A percentile compares a stretch with the other conserved stretches of the same genome.
Evolutionary conservation across 2,797 vertebrate genomes (phyloP).

Genomic region (Ptychadena robeensis): DNA sequence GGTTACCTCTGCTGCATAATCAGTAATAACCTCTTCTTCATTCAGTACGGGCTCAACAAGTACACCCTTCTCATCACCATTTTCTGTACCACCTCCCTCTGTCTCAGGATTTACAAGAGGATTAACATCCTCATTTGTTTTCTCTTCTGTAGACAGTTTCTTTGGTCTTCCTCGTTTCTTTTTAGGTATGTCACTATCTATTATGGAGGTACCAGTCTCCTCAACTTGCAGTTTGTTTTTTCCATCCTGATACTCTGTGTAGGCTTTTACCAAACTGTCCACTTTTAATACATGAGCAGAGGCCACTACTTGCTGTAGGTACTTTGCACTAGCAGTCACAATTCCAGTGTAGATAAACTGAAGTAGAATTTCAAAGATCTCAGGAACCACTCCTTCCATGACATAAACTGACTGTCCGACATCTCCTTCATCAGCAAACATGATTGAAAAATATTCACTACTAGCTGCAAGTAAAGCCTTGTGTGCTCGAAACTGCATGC

Average conservation of each 20-base stretch:
- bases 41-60: constrained; percentile 62
- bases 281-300: constrained; percentile 87
- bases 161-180: constrained; percentile 85
- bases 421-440: constrained; percentile 86
- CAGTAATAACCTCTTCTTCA: constrained; percentile 60
- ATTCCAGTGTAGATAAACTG: constrained; percentile 94
- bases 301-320: constrained; percentile 82
- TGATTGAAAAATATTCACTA: constrained; percentile 91
- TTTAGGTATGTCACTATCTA: constrained; percentile 69
- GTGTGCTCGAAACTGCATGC: constrained; percentile 90
- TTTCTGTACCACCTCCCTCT: not conserved
- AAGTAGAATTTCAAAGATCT: constrained; percentile 82
- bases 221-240: not conserved
- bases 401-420: constrained; percentile 78
- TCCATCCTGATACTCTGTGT: constrained; percentile 73
- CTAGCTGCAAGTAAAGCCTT: constrained; percentile 92
- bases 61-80: constrained; percentile 56
- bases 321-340: constrained; percentile 81
- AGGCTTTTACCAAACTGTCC: constrained; percentile 83
- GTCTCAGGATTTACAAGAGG: constrained; percentile 53
- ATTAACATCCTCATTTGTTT: not conserved
- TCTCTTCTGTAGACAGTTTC: constrained; percentile 4
- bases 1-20: constrained; percentile 68
- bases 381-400: constrained; percentile 84
- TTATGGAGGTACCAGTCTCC: not conserved